Evolutionary conservation across 2,797 vertebrate species (phyloP), one percentile per base, ranked within the genome.

Genomic region (Propithecus deckenii): DNA sequence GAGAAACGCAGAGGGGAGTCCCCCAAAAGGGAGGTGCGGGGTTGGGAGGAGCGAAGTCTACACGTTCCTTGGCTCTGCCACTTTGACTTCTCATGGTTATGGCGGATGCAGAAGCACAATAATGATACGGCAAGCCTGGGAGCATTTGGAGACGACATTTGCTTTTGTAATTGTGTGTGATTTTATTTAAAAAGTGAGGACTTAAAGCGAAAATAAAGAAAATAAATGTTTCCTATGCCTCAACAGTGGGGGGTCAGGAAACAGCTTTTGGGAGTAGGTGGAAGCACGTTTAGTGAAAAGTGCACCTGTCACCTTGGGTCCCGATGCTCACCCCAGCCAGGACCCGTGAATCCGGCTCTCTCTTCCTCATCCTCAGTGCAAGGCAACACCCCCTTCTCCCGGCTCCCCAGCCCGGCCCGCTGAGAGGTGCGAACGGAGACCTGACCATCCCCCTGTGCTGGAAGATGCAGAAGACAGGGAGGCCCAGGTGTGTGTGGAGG

Each of bases 391-490:
- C 3, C 5, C 46, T 75, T 5, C 55, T 52, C 2, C 14, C 0
- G 2, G 7, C 22, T 1, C 1, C 14, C 78, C 55, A 57, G 9
- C n/a, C 4, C 0, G 43, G 90, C 65, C 28, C 8, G 25, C 9
- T 0, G 32, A 2, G 11, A 76, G 55, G 46, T 1, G 18, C 13
- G 4, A 11, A 5, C 0, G 4, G 18, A 1, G 14, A 0, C 22
- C 18, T 11, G 59, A 2, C 8, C 7, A 0, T 2, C 5, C 3
- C 52, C 30, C 11, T 0, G 0, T 0, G 17, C 76, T 4, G 5
- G 55, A 6, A 41, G 13, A 3, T 25, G 14, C 0, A 0, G 5
- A 18, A 1, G 38, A 46, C 8, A 17, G n/a, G 10, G 13, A 13
- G 76, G 7, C 4, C 46, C 74, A 55, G 76, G 76, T 35, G 0